Base-by-base conservation (phyloP, 2,797 vertebrate genomes). In the Platyrinchus mystaceus region DNA sequence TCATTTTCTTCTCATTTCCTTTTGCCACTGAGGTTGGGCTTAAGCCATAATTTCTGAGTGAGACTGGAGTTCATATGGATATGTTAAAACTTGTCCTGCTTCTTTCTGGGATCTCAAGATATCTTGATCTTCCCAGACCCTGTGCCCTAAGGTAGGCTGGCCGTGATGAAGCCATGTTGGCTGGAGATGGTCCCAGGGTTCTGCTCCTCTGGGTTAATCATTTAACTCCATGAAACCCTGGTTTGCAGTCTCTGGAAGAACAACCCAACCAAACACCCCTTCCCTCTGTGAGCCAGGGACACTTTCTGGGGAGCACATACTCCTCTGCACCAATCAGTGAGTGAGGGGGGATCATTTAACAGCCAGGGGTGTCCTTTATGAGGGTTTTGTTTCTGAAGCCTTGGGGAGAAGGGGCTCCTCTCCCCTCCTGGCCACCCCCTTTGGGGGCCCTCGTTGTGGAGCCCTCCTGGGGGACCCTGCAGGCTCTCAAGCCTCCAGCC, bases 401-500 rank as follows among this genome's bases (percentile, higher is more conserved):
- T 19, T 69, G 75, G 86, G 58, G 86, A 71, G 39, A 82, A 49
- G 20, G 83, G 62, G 58, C 55, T 88, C 79, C 60, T 46, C 43
- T 50, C 59, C 41, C 70, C 68, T 52, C 73, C 59, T 53, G 39
- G 50, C 63, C 0, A 0, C 60, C 81, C 89, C 71, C 87, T 88
- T 49, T 64, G 71, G 89, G 82, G 63, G 8, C 21, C 58, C 41
- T 15, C 0, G 58, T 62, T n/a, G n/a, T 22, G 26, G 52, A 91
- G 30, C 62, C 70, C 36, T 85, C 78, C 46, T 4, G 5, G 66
- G 87, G 90, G 75, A 73, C 90, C 55, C 74, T 20, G 12, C n/a
- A 93, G 87, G 92, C 96, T 95, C 97, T 93, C 95, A 95, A 96
- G 89, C 95, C 97, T 70, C 43, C 52, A 14, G 36, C 12, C 96